Evolutionary conservation across 2,113 vertebrate species (phyloP).

Genomic region (Lasiurus cinereus): DNA sequence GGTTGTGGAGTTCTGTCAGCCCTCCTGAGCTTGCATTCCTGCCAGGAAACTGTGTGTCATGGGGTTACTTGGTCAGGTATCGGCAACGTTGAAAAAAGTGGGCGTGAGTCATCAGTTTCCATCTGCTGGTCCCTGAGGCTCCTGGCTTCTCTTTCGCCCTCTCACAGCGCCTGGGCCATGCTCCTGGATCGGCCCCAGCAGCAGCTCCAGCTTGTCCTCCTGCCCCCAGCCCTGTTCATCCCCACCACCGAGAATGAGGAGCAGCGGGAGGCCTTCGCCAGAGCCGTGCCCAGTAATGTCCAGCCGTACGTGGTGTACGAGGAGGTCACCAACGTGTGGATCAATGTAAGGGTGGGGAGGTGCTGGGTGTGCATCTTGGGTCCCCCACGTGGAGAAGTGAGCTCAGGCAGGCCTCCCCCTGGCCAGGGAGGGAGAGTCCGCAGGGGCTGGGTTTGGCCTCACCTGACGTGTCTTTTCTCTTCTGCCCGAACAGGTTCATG

Average conservation of each 20-base stretch:
- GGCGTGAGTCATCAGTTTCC: fast-evolving
- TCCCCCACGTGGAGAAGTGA: neutral
- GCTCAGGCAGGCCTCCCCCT: neutral
- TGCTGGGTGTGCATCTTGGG: fast-evolving
- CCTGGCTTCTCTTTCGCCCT: neutral
- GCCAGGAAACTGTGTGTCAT: fast-evolving
- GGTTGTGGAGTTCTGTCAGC: fast-evolving
- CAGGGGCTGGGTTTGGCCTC: fast-evolving
- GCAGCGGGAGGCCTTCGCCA: conserved; percentile 90
- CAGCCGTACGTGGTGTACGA: conserved; percentile 96
- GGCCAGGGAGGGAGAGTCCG: neutral
- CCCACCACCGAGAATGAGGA: conserved; percentile 90
- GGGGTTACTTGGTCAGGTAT: neutral
- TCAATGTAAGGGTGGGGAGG: conserved; percentile 91
- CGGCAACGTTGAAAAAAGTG: fast-evolving
- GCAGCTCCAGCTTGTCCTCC: conserved; percentile 93
- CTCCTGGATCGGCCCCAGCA: conserved; percentile 96
- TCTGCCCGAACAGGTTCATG: conserved; percentile 91
- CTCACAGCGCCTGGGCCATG: conserved; percentile 96
- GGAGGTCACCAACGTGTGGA: conserved; percentile 97
- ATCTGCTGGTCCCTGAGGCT: neutral
- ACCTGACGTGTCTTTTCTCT: neutral
- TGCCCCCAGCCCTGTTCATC: conserved; percentile 95
- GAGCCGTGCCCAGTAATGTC: conserved; percentile 89
- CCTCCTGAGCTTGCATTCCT: fast-evolving